These are phyloP conservation scores for Falco biarmicus DNA, from an alignment of 2,797 vertebrate genomes.

Conservation along the genomic window DNA sequence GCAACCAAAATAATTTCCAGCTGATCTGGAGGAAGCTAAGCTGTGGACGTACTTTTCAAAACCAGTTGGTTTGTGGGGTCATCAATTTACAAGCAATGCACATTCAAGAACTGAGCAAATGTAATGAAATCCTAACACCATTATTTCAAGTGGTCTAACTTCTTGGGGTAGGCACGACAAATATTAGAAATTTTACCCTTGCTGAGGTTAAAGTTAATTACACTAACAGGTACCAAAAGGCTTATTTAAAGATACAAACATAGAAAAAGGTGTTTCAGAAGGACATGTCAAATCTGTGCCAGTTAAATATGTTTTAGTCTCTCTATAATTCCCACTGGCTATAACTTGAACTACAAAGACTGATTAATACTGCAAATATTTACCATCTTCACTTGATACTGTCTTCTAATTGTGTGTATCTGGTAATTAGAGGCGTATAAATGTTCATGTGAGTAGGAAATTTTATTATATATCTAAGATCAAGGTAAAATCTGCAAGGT, in stretches of 20 bases:
- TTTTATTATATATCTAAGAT: not conserved
- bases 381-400: not conserved
- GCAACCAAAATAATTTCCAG: no score
- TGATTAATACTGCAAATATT: not conserved
- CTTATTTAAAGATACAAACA: not conserved
- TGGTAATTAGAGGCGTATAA: not conserved
- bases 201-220: not conserved
- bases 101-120: not conserved
- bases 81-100: fast-evolving
- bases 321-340: not conserved
- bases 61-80: not conserved
- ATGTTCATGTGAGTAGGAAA: not conserved
- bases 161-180: not conserved
- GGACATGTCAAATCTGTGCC: not conserved
- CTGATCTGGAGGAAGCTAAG: not conserved
- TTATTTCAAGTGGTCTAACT: not conserved
- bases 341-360: not conserved
- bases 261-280: not conserved
- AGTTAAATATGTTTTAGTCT: not conserved
- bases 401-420: not conserved
- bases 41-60: not conserved
- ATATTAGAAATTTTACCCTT: not conserved
- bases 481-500: not conserved
- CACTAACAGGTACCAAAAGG: not conserved
- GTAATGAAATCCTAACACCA: not conserved